Base-by-base conservation (phyloP, 2,888 invertebrate species). In the Pristionchus exspectatus region DNA sequence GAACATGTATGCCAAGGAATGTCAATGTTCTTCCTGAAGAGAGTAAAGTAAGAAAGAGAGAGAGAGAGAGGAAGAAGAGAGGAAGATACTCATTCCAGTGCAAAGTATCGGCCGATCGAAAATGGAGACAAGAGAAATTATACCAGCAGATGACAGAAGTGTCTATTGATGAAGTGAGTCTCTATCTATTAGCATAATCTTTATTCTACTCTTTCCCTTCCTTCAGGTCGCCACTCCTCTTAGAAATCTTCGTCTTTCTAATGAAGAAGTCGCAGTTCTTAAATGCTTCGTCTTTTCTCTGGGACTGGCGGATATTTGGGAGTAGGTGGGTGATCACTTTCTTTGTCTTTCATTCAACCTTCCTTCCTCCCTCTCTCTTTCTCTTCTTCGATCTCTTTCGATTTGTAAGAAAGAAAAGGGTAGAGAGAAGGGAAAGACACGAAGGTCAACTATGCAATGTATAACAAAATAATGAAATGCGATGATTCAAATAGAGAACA, bases 41-140 rank as follows among this genome's bases (percentile, higher is more conserved):
- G 85, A 92, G 90, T 69, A 91, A 92, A 87, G 93, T 91, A 59
- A 50, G 88, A 50, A 0, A 59, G 63, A 85, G 38, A 30, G 85
- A 33, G 87, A 69, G 16, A 9, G 44, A 33, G 50, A 59, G 21
- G 54, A 56, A 18, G 7, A 27, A 56, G 56, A 59, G 56, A 59
- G 81, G 54, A 50, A 50, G 21, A 77, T 38, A 77, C n/a, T 27
- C 21, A 24, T 59, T 91, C 38, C 84, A 94, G 93, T 91, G 91
- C 30, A 91, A 92, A 38, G 92, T 94, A 38, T 93, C 94, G 4
- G 94, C 92, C 27, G 94, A 94, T 88, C 91, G 94, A 33, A 91
- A 91, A 69, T 94, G 94, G 94, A 91, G 94, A 56, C 94, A 94
- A 84, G 94, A 95, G 89, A 95, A 95, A 90, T 90, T 94, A 33